These are phyloP conservation scores for Lutjanus erythropterus DNA, from an alignment of 2,113 vertebrate genomes.

Conservation along the genomic window DNA sequence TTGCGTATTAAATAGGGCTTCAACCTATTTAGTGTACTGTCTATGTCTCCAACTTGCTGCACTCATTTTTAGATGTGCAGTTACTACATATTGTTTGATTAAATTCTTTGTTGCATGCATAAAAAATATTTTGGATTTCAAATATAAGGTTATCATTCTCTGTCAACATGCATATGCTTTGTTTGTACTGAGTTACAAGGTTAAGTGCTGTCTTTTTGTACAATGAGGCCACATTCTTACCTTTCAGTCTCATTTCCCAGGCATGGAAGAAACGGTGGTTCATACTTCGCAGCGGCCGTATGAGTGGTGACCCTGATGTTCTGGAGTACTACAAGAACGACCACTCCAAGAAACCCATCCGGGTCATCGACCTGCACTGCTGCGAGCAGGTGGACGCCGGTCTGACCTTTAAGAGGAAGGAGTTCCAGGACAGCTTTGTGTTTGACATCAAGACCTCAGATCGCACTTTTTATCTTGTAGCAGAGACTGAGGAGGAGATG, in stretches of 20 bases:
- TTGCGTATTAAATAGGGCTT: too few species aligned
- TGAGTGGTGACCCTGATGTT: constrained; percentile 98
- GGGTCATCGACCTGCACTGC: constrained; percentile 96
- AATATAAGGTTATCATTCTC: neutral
- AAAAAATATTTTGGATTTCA: too few species aligned
- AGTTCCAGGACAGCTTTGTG: constrained; percentile 98
- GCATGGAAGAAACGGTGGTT: constrained; percentile 99
- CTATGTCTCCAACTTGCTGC: too few species aligned
- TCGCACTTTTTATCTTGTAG: constrained; percentile 98
- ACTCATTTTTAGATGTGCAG: too few species aligned
- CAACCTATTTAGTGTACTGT: too few species aligned
- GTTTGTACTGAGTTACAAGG: neutral
- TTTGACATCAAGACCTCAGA: constrained; percentile 98
- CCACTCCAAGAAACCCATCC: constrained; percentile 96
- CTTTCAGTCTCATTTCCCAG: constrained; percentile 75
- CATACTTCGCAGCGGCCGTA: constrained; percentile 95
- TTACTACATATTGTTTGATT: too few species aligned
- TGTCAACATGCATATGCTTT: neutral
- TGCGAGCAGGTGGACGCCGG: constrained; percentile 98
- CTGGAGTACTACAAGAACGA: constrained; percentile 99
- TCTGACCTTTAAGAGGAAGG: constrained; percentile 98
- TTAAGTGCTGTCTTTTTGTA: neutral
- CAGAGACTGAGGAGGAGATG: constrained; percentile 98
- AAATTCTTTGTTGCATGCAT: too few species aligned
- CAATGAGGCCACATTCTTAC: neutral